A percentile compares a stretch with the other conserved stretches of the same genome.
Evolutionary conservation across 2,797 vertebrate genomes (phyloP).

Genomic region (Emys orbicularis): DNA sequence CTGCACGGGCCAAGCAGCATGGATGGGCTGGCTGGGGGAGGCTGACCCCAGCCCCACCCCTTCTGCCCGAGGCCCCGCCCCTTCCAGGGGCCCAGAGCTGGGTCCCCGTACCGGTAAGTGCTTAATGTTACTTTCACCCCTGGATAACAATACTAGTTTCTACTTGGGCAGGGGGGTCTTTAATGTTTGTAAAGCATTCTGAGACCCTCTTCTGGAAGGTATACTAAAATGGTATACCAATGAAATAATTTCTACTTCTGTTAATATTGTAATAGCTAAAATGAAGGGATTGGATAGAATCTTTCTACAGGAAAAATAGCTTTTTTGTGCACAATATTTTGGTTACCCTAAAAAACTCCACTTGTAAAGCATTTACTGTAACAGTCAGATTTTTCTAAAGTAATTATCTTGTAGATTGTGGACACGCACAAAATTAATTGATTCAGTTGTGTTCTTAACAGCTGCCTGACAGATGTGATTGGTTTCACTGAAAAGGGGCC

Average conservation of each 20-base stretch:
- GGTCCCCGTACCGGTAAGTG: no score
- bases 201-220: background rate
- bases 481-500: background rate
- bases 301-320: background rate
- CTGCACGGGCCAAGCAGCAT: no score
- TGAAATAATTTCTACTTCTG: background rate
- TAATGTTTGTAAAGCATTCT: background rate
- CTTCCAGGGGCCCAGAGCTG: no score
- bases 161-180: background rate
- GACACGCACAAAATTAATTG: background rate
- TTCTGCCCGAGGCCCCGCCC: no score
- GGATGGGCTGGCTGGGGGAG: no score
- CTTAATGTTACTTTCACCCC: no score
- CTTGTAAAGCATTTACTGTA: background rate
- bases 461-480: background rate
- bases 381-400: background rate
- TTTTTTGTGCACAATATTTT: background rate
- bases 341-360: background rate
- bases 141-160: background rate
- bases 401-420: background rate
- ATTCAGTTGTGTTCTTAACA: background rate
- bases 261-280: background rate
- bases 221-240: background rate
- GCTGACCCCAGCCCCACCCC: no score
- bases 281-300: background rate